A percentile compares a stretch with the other conserved stretches of the same genome.
Evolutionary conservation across 2,113 vertebrate species (phyloP).

Genomic region (Anolis carolinensis): DNA sequence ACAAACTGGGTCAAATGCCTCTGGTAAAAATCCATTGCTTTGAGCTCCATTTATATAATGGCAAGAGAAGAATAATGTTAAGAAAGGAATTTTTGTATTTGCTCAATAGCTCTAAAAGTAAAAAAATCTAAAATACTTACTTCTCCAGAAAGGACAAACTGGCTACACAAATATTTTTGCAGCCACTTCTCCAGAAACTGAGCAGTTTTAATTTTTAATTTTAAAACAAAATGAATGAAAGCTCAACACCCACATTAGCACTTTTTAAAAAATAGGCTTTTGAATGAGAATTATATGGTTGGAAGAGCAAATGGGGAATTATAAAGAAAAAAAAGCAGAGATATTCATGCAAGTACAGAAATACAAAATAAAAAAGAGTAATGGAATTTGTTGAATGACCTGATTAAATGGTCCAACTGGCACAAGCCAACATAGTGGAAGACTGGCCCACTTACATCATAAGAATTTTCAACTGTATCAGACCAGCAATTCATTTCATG

Average conservation of each 20-base stretch:
- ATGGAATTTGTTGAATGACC: background rate
- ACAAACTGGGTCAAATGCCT: slow-evolving; percentile 33
- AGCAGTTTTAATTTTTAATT: slow-evolving; percentile 42
- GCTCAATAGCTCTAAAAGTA: slow-evolving; percentile 49
- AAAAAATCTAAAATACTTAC: slow-evolving; percentile 39
- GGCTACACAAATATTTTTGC: slow-evolving; percentile 50
- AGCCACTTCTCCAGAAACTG: slow-evolving; percentile 52
- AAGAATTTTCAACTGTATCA: background rate
- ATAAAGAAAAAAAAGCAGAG: slow-evolving; percentile 17
- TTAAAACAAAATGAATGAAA: slow-evolving; percentile 4
- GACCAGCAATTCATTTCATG: background rate
- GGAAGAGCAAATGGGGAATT: slow-evolving; percentile 33
- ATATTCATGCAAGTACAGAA: slow-evolving; percentile 9
- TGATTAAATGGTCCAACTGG: slow-evolving; percentile 15
- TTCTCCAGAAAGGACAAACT: slow-evolving; percentile 44
- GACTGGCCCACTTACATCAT: background rate
- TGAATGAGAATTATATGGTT: slow-evolving; percentile 19
- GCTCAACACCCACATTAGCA: slow-evolving; percentile 36
- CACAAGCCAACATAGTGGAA: background rate
- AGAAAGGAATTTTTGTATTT: slow-evolving; percentile 50
- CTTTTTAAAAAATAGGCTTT: background rate
- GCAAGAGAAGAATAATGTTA: slow-evolving; percentile 2
- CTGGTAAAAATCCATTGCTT: slow-evolving; percentile 25
- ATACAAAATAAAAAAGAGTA: slow-evolving; percentile 20
- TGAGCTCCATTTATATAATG: background rate